These are phyloP conservation scores for Diadromus collaris DNA, from an alignment of 2,888 invertebrate species.

Conservation along the genomic window DNA sequence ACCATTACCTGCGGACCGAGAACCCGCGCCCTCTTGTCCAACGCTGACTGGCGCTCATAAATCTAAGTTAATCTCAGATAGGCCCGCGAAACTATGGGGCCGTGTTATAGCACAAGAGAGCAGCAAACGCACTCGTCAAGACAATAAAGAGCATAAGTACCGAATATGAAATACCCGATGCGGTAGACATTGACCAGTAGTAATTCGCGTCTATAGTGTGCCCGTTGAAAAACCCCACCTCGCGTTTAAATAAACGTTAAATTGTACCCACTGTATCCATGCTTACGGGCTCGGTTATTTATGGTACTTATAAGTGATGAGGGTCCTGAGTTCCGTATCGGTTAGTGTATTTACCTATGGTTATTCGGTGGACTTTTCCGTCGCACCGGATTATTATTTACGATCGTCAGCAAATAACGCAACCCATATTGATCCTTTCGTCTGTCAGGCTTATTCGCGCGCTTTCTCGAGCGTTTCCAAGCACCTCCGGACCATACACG, in stretches of 20 bases:
- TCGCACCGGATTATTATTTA: conserved; percentile 7
- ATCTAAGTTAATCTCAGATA: conserved; percentile 74
- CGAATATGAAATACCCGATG: conserved; percentile 42
- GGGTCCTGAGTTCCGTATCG: not conserved
- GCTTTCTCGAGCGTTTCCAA: conserved; percentile 21
- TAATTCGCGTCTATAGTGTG: not conserved
- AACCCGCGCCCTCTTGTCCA: conserved; percentile 5
- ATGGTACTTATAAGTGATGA: not conserved
- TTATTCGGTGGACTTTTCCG: not conserved
- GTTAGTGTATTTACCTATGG: not conserved
- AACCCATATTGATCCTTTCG: not conserved
- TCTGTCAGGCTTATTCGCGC: conserved; percentile 2
- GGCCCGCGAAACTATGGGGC: conserved; percentile 34
- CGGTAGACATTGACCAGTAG: conserved; percentile 3
- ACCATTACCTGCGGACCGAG: conserved; percentile 53
- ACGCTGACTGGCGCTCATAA: conserved; percentile 67
- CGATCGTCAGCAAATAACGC: not conserved
- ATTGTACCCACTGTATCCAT: not conserved
- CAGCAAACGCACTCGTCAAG: conserved; percentile 62
- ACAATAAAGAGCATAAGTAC: conserved; percentile 57
- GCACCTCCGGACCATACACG: conserved; percentile 1
- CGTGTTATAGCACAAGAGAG: conserved; percentile 2
- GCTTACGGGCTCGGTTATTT: not conserved
- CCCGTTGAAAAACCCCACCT: conserved; percentile 27
- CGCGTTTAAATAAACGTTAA: conserved; percentile 32